phyloP scores from a whole-genome alignment of 2,113 vertebrate genomes.

The Neomonachus schauinslandi region DNA sequence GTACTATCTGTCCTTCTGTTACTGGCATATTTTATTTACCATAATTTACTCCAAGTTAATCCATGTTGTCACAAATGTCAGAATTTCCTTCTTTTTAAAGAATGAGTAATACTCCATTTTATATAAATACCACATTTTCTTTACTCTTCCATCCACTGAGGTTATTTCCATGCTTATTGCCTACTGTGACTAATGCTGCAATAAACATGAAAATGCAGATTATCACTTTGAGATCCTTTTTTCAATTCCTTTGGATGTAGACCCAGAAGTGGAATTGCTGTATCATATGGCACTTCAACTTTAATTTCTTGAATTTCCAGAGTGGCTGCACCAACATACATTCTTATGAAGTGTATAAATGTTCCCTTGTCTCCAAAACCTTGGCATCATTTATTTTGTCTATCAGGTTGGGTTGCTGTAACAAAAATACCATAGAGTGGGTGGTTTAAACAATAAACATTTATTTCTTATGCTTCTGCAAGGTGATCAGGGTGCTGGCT shows the following conservation, averaged over 20 bases:
- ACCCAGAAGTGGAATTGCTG: background rate
- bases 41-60: background rate
- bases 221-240: background rate
- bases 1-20: background rate
- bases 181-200: background rate
- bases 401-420: background rate
- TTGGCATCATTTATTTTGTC: background rate
- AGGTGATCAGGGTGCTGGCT: background rate
- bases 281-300: background rate
- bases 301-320: background rate
- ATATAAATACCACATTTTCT: background rate
- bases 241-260: background rate
- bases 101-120: background rate
- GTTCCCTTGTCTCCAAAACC: background rate
- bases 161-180: background rate
- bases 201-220: background rate
- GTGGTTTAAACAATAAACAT: background rate
- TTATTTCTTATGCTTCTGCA: background rate
- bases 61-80: background rate
- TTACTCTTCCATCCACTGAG: background rate
- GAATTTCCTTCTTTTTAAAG: background rate
- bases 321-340: background rate
- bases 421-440: background rate
- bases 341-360: background rate
- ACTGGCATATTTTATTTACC: background rate